A percentile compares a stretch with the other conserved stretches of the same genome.
Evolutionary conservation across 2,113 vertebrate species (phyloP).

Genomic region (Manacus vitellinus): DNA sequence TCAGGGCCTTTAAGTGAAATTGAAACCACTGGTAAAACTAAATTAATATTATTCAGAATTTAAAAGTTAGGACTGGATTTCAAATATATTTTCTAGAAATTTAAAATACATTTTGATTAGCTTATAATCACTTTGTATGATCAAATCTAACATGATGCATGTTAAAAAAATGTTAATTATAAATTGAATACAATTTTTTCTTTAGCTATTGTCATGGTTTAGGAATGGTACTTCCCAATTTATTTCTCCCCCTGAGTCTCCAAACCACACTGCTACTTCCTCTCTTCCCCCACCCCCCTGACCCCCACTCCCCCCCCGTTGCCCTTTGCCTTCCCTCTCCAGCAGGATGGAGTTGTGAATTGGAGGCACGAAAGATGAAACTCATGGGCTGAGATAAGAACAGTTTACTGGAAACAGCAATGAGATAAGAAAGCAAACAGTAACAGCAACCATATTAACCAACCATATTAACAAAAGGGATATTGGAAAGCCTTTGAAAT

Average conservation of each 20-base stretch:
- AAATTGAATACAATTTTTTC: fast-evolving
- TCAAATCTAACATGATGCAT: neutral
- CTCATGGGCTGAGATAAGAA: neutral
- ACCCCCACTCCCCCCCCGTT: neutral
- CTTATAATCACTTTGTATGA: neutral
- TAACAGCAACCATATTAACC: neutral
- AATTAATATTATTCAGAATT: neutral
- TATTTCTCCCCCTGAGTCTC: neutral
- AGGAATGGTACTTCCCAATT: neutral
- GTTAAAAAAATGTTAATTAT: neutral
- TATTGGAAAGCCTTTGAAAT: fast-evolving
- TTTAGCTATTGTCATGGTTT: neutral
- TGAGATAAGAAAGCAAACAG: neutral
- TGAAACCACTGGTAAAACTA: neutral
- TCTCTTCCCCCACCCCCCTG: neutral
- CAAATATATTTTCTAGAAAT: neutral
- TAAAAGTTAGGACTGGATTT: neutral
- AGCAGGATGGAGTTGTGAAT: neutral
- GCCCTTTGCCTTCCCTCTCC: fast-evolving
- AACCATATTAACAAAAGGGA: neutral
- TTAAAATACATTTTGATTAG: neutral
- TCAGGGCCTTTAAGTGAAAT: neutral
- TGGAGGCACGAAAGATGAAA: neutral
- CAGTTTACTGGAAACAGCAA: neutral
- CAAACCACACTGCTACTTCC: fast-evolving